A percentile compares a stretch with the other conserved stretches of the same genome.
Evolutionary conservation across 2,797 vertebrate genomes (phyloP).

Genomic region (Zalophus californianus): DNA sequence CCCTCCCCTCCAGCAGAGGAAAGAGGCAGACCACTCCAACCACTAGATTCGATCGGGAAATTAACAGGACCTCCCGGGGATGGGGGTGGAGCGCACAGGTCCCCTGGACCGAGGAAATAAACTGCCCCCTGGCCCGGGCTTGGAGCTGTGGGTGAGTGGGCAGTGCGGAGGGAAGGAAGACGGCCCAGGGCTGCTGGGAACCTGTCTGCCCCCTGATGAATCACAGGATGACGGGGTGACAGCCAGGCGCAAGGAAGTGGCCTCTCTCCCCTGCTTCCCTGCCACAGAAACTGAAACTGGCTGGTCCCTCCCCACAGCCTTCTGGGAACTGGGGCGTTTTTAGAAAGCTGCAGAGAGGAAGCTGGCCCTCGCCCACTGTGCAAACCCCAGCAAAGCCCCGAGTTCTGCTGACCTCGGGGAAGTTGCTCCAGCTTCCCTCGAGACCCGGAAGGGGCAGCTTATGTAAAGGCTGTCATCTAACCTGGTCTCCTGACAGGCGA

Average conservation of each 20-base stretch:
- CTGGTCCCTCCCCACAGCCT: conserved; percentile 25
- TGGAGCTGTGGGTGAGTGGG: not conserved
- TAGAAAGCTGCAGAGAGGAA: conserved; percentile 75
- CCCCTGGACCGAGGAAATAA: not conserved
- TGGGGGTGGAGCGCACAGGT: not conserved
- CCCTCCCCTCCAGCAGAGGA: not conserved
- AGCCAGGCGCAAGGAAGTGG: not conserved
- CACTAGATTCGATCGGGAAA: not conserved
- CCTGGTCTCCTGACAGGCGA: not conserved
- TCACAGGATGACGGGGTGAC: conserved; percentile 59
- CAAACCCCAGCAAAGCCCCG: not conserved
- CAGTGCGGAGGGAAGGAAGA: not conserved
- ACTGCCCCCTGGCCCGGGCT: no score
- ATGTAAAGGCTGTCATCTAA: not conserved
- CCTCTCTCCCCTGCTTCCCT: conserved; percentile 41
- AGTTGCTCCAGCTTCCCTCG: not conserved
- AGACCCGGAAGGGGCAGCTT: not conserved
- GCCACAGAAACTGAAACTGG: conserved; percentile 65
- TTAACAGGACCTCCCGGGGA: not conserved
- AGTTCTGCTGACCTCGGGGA: not conserved
- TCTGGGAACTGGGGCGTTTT: conserved; percentile 65
- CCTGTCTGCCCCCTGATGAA: not conserved
- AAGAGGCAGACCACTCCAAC: not conserved
- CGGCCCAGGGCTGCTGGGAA: not conserved
- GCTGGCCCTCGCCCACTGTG: not conserved